phyloP scores from a whole-genome alignment of 2,113 vertebrate species.

The Delphinus delphis region DNA sequence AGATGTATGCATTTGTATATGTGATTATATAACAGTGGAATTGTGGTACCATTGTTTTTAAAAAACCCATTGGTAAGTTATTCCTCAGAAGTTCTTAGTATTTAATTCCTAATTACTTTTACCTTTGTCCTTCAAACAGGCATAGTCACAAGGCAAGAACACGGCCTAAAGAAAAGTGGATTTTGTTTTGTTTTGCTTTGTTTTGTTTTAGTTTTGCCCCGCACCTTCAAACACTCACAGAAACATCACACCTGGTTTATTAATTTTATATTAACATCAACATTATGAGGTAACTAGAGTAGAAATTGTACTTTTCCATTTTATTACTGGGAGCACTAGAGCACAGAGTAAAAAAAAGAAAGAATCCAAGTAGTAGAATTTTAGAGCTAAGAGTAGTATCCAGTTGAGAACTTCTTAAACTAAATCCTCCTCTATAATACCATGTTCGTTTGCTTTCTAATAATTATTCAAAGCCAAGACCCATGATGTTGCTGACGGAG shows the following conservation, averaged over 20 bases:
- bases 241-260: not conserved
- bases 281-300: not conserved
- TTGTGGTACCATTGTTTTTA: not conserved
- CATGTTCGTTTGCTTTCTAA: not conserved
- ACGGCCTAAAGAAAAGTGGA: not conserved
- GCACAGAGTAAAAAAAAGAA: not conserved
- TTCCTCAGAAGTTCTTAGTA: not conserved
- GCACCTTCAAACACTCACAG: not conserved
- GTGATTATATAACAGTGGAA: not conserved
- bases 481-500: not conserved
- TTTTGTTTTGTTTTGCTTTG: not conserved
- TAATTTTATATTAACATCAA: slow-evolving; percentile 20
- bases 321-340: not conserved
- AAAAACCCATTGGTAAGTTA: not conserved
- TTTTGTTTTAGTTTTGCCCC: not conserved
- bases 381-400: not conserved
- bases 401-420: not conserved
- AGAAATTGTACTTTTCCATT: not conserved
- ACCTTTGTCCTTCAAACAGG: not conserved
- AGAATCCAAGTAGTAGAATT: not conserved
- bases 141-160: not conserved
- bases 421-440: not conserved
- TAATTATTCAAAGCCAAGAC: not conserved
- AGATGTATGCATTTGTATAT: not conserved
- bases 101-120: not conserved